Evolutionary conservation across 2,888 invertebrate genomes (phyloP).

Genomic region (Spodoptera exigua): DNA sequence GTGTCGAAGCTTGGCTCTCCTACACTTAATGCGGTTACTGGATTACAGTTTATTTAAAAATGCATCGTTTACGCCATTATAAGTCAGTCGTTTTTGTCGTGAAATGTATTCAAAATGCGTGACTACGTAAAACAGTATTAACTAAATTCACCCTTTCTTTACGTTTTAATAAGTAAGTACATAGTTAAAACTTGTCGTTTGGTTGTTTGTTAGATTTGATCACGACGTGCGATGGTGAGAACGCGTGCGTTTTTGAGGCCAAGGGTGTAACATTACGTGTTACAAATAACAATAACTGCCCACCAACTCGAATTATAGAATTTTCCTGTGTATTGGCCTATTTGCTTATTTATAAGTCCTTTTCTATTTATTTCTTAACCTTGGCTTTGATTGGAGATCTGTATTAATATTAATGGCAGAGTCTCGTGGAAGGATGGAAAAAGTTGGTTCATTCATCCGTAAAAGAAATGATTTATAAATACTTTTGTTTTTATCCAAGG

Average conservation of each 20-base stretch:
- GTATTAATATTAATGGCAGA: too few relatives aligned
- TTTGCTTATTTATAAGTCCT: conserved; percentile 17
- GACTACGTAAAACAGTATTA: background rate
- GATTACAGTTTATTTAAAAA: too few relatives aligned
- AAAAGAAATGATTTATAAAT: too few relatives aligned
- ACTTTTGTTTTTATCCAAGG: too few relatives aligned
- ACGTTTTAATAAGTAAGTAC: too few relatives aligned
- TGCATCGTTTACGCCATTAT: background rate
- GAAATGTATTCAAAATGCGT: background rate
- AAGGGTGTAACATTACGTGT: conserved; percentile 37
- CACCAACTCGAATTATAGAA: background rate
- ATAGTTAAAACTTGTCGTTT: conserved; percentile 1
- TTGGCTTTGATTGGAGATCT: background rate
- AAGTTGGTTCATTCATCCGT: too few relatives aligned
- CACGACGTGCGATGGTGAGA: conserved; percentile 1
- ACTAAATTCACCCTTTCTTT: background rate
- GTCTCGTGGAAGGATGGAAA: too few relatives aligned
- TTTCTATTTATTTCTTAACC: conserved; percentile 1
- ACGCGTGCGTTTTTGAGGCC: conserved; percentile 33
- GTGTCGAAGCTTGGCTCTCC: too few relatives aligned
- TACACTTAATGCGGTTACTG: too few relatives aligned
- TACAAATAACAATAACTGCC: conserved; percentile 14
- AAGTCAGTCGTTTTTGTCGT: background rate
- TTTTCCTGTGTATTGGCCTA: conserved; percentile 23
- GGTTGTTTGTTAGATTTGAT: conserved; percentile 5